phyloP scores from a whole-genome alignment of 2,797 vertebrate species.

The Chanos chanos region DNA sequence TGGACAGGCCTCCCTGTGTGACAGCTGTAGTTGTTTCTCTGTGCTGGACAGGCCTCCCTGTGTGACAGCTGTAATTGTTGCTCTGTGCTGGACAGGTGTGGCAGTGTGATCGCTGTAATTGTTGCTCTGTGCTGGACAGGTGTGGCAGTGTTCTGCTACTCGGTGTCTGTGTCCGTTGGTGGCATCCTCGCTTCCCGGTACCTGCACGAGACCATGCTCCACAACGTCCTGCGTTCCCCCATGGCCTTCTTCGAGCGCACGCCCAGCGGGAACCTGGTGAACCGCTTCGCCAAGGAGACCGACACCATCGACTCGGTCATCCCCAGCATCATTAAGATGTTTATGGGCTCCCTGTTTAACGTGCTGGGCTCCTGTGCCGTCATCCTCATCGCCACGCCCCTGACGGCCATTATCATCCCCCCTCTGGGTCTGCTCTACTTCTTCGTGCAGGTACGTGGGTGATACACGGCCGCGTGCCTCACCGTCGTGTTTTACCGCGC shows the following conservation, averaged over 20 bases:
- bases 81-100: too few species aligned
- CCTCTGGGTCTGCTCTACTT: constrained; percentile 87
- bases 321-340: constrained; percentile 93
- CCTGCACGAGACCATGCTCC: constrained; percentile 84
- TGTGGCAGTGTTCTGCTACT: constrained; percentile 84
- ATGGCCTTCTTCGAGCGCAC: constrained; percentile 94
- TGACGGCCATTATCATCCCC: constrained; percentile 82
- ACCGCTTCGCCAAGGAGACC: constrained; percentile 93
- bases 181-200: constrained; percentile 86
- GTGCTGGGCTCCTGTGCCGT: constrained; percentile 81
- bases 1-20: too few species aligned
- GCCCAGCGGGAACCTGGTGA: constrained; percentile 92
- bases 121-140: too few species aligned
- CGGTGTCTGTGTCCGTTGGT: constrained; percentile 83
- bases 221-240: constrained; percentile 84
- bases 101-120: too few species aligned
- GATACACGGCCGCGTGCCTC: too few species aligned
- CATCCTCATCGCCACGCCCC: constrained; percentile 86
- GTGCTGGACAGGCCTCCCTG: too few species aligned
- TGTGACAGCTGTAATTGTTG: too few species aligned
- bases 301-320: constrained; percentile 92
- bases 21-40: too few species aligned
- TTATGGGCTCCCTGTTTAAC: constrained; percentile 88
- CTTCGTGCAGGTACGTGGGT: constrained; percentile 84
- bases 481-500: too few species aligned